Percentiles rank a stretch among this genome's conserved stretches.
Evolutionary conservation across 1,140 invertebrate genomes (phyloP).

Genomic region (Ceratosolen fusciceps): DNA sequence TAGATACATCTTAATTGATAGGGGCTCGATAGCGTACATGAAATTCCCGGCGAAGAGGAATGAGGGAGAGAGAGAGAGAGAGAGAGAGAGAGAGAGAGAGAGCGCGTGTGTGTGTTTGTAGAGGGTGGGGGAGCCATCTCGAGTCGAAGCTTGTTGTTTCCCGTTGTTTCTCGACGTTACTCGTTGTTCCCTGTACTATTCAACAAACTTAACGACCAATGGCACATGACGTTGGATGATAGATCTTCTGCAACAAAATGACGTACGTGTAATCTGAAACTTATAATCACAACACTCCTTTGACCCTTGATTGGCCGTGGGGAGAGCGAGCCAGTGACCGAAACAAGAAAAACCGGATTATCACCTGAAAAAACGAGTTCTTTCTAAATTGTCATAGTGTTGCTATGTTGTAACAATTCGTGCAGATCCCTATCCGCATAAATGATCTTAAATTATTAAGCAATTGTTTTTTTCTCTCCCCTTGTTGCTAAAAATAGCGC

Average conservation of each 20-base stretch:
- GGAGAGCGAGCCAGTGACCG: not conserved
- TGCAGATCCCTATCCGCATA: not conserved
- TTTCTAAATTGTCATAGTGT: slow-evolving; percentile 1
- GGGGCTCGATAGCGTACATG: not conserved
- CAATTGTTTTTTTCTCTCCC: not conserved
- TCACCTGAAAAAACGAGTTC: not conserved
- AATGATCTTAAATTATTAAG: slow-evolving; percentile 19
- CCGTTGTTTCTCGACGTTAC: no score
- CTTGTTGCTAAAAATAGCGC: not conserved
- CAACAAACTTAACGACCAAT: slow-evolving; percentile 1
- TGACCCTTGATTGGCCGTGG: slow-evolving; percentile 25
- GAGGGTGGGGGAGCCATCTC: no score
- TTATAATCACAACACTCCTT: slow-evolving; percentile 26
- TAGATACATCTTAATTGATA: slow-evolving; percentile 31
- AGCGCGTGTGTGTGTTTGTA: no score
- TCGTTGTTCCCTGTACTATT: not conserved
- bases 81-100: no score
- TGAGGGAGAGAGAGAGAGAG: no score
- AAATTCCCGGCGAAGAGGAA: not conserved
- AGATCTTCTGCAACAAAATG: slow-evolving; percentile 34
- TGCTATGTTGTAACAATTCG: slow-evolving; percentile 7
- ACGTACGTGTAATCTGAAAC: slow-evolving; percentile 27
- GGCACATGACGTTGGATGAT: slow-evolving; percentile 31
- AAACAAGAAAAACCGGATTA: slow-evolving; percentile 25
- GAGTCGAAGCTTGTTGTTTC: no score